Percentiles rank a stretch among this genome's conserved stretches.
phyloP scores from a whole-genome alignment of 2,888 invertebrate genomes.

The Herminia tarsipennalis region DNA sequence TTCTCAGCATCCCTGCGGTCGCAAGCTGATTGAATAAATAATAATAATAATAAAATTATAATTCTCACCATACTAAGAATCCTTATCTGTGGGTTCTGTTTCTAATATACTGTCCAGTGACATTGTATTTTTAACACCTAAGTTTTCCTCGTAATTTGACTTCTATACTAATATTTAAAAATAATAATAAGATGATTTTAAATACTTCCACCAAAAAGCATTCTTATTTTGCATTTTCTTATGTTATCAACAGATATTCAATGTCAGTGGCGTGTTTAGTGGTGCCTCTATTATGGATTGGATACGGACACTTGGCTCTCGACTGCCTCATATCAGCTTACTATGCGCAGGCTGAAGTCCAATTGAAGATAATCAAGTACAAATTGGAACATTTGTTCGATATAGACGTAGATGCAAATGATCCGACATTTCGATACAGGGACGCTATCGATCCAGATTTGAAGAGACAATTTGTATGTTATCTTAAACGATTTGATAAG shows the following conservation, averaged over 20 bases:
- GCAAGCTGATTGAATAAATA: too few species aligned
- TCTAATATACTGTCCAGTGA: too few species aligned
- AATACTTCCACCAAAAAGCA: too few species aligned
- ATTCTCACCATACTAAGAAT: too few species aligned
- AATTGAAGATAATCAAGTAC: slow-evolving; percentile 56
- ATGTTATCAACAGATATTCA: slow-evolving; percentile 47
- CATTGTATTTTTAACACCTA: too few species aligned
- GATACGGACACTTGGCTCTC: slow-evolving; percentile 49
- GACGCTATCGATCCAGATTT: slow-evolving; percentile 41
- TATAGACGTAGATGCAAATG: background rate
- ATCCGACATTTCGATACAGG: slow-evolving; percentile 20
- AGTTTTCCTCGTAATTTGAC: too few species aligned
- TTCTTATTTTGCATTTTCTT: background rate
- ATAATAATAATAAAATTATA: too few species aligned
- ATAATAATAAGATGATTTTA: too few species aligned
- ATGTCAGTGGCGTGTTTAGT: slow-evolving; percentile 42
- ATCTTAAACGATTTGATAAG: slow-evolving; percentile 50
- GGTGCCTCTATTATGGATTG: slow-evolving; percentile 42
- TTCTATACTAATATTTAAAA: too few species aligned
- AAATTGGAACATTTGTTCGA: slow-evolving; percentile 49
- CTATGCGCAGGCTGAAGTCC: slow-evolving; percentile 53
- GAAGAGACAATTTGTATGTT: slow-evolving; percentile 40
- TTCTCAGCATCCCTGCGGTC: too few species aligned
- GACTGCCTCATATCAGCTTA: slow-evolving; percentile 52
- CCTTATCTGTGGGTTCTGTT: too few species aligned